Evolutionary conservation across 2,888 invertebrate genomes (phyloP).

Genomic region (Pardosa pseudoannulata): DNA sequence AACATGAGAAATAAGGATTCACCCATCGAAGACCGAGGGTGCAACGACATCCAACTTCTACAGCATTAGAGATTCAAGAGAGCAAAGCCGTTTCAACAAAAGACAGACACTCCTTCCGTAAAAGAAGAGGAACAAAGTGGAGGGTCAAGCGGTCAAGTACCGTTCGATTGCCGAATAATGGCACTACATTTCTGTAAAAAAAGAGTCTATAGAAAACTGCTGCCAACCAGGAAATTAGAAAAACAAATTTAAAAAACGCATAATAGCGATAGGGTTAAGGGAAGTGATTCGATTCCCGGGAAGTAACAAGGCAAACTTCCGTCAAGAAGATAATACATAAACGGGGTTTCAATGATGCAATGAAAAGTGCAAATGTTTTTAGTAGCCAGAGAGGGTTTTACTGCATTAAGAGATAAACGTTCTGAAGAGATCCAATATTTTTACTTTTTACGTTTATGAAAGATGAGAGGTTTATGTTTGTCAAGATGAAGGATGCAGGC

Average conservation of each 20-base stretch:
- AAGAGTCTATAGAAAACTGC: not conserved
- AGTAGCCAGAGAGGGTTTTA: too few relatives aligned
- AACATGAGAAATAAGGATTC: not conserved
- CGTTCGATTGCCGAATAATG: constrained; percentile 1
- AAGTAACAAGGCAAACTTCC: not conserved
- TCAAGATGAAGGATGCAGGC: too few relatives aligned
- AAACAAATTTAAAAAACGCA: not conserved
- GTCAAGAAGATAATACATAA: not conserved
- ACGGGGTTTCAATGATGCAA: not conserved
- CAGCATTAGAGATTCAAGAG: constrained; percentile 3
- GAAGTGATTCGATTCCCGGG: not conserved
- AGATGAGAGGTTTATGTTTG: too few relatives aligned
- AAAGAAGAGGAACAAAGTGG: not conserved
- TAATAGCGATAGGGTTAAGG: not conserved
- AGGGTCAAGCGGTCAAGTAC: not conserved
- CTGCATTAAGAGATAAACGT: too few relatives aligned
- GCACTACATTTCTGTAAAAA: not conserved
- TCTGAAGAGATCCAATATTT: too few relatives aligned
- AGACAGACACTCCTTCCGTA: not conserved
- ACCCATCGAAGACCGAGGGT: not conserved
- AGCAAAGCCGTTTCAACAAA: not conserved
- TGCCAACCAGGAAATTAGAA: not conserved
- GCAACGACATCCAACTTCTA: not conserved
- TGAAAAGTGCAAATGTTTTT: too few relatives aligned
- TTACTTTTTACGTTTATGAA: too few relatives aligned